phyloP scores from a whole-genome alignment of 2,113 vertebrate species.

The Spermophilus dauricus region DNA sequence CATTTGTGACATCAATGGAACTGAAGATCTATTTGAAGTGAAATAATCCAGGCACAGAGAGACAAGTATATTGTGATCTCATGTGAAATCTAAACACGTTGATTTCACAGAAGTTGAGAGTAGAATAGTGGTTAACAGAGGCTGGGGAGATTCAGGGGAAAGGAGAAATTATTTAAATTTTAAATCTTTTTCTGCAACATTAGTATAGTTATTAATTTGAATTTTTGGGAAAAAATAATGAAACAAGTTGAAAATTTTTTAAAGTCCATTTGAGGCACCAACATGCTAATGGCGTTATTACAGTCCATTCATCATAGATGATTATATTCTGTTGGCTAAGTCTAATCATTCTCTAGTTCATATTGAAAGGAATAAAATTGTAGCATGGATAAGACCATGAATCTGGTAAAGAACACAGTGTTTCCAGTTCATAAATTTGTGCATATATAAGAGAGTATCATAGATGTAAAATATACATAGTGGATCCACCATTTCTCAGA shows the following conservation, averaged over 20 bases:
- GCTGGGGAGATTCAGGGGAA: not conserved
- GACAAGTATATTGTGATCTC: no score
- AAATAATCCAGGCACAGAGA: no score
- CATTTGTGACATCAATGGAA: no score
- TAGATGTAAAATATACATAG: constrained; percentile 45
- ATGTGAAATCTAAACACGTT: no score
- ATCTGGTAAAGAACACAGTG: not conserved
- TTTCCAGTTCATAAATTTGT: constrained; percentile 60
- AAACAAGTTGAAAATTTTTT: constrained; percentile 10
- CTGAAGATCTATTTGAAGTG: no score
- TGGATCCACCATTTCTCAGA: constrained; percentile 57
- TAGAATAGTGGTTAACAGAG: not conserved
- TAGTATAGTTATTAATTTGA: constrained; percentile 7
- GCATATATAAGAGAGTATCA: constrained; percentile 11
- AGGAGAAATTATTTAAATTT: not conserved
- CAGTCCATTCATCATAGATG: not conserved
- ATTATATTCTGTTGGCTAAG: not conserved
- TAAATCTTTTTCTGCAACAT: not conserved
- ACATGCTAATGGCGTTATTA: not conserved
- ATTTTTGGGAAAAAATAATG: constrained; percentile 33
- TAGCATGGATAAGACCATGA: not conserved
- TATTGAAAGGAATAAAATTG: constrained; percentile 11
- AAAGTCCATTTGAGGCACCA: not conserved
- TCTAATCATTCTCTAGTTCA: not conserved
- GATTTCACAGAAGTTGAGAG: not conserved